Evolutionary conservation across 2,113 vertebrate genomes (phyloP), one percentile per base, ranked within the genome.

Genomic region (Oncorhynchus keta): DNA sequence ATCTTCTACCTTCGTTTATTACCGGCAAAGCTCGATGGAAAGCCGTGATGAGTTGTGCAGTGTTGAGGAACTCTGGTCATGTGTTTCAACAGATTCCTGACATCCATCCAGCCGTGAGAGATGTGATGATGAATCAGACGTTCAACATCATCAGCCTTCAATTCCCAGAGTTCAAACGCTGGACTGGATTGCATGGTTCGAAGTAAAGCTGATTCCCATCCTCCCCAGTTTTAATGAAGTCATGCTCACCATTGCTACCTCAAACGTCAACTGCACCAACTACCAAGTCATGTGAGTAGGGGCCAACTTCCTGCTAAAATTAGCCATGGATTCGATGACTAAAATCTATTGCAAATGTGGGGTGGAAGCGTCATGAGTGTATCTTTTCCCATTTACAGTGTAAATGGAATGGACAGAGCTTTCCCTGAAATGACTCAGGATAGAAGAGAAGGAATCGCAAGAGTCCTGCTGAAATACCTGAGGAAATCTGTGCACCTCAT

Each of bases 111-210:
- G 24, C 48, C n/a, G 73, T 83, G 70, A 78, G 77, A 76, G 86
- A 85, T 65, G 48, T 65, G 4, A 6, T 78, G 32, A 86, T 83
- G 87, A 83, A 88, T 32, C 68, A 16, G 88, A 94, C 84, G 55
- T 87, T 85, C 64, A 2, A 0, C n/a, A 72, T 88, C 82, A 77
- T 89, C 78, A 45, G 75, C 28, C 39, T 26, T 18, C 6, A 67
- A 11, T 78, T 87, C 72, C 16, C 9, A 3, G 0, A 0, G 11
- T 87, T 87, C 68, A 49, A 0, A 24, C 3, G 16, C 5, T 7
- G 2, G 75, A 77, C 57, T 82, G 81, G 75, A 24, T 16, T 4
- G 2, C 1, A 12, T 83, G 77, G 81, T 86, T 89, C 75, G 66
- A 18, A 64, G 48, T 76, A 48, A 85, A 67, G 79, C 80, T 85